These are phyloP conservation scores for Rhinoraja longicauda DNA, from an alignment of 2,797 vertebrate genomes.

Conservation along the genomic window DNA sequence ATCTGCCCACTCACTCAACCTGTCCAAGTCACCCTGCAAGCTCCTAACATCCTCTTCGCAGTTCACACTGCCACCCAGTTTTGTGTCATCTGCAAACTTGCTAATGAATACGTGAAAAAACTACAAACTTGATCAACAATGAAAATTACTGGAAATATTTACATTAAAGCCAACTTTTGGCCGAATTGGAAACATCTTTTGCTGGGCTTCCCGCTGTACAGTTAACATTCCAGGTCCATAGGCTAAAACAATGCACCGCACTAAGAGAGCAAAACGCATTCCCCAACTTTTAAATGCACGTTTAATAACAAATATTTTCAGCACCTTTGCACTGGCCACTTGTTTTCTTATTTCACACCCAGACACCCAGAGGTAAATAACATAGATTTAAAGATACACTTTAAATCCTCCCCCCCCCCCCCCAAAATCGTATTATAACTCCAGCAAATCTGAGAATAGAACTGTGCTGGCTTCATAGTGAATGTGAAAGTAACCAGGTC, in stretches of 20 bases:
- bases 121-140: neutral
- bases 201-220: neutral
- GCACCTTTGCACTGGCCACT: neutral
- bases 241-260: neutral
- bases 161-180: neutral
- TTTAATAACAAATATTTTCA: neutral
- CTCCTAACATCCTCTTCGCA: too few relatives aligned
- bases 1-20: too few relatives aligned
- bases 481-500: slow-evolving; percentile 38
- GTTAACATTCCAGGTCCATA: neutral
- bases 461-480: neutral
- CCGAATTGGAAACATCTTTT: neutral
- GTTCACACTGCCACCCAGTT: too few relatives aligned
- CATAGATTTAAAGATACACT: neutral
- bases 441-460: neutral
- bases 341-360: neutral
- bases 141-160: too few relatives aligned
- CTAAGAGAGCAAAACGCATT: neutral
- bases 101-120: neutral
- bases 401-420: too few relatives aligned
- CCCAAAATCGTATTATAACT: too few relatives aligned
- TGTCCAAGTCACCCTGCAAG: too few relatives aligned
- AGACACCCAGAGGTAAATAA: slow-evolving; percentile 17
- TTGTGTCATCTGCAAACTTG: too few relatives aligned
- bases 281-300: slow-evolving; percentile 1